Percentiles rank a stretch among this genome's conserved stretches.
phyloP scores from a whole-genome alignment of 2,888 invertebrate species.

The Cosmopolites sordidus region DNA sequence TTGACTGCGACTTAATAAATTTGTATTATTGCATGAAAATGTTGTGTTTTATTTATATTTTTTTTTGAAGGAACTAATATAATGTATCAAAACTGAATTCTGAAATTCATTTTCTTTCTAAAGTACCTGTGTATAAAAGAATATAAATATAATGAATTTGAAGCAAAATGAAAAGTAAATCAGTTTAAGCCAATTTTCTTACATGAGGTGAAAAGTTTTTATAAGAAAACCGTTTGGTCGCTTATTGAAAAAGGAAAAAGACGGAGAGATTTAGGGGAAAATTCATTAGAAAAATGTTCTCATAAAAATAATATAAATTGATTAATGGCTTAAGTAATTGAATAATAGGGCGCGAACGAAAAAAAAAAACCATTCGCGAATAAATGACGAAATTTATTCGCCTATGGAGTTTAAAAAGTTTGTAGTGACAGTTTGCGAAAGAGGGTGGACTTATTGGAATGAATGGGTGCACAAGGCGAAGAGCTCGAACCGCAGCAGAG shows the following conservation, averaged over 20 bases:
- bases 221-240: not conserved
- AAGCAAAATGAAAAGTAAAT: no score
- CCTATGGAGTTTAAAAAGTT: slow-evolving; percentile 44
- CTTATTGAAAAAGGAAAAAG: slow-evolving; percentile 23
- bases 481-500: slow-evolving; percentile 41
- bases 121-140: no score
- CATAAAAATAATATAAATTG: slow-evolving; percentile 48
- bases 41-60: no score
- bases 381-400: slow-evolving; percentile 46
- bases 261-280: slow-evolving; percentile 29
- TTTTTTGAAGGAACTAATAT: no score
- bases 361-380: slow-evolving; percentile 43
- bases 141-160: no score
- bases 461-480: slow-evolving; percentile 38
- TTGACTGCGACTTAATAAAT: no score
- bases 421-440: slow-evolving; percentile 45
- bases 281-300: slow-evolving; percentile 46
- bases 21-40: no score
- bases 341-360: slow-evolving; percentile 47
- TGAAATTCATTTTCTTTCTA: no score
- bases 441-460: slow-evolving; percentile 43
- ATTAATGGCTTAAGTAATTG: slow-evolving; percentile 49
- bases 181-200: not conserved
- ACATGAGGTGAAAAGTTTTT: not conserved
- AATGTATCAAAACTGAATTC: no score